phyloP scores from a whole-genome alignment of 2,888 invertebrate species.

The Erebia ligea region DNA sequence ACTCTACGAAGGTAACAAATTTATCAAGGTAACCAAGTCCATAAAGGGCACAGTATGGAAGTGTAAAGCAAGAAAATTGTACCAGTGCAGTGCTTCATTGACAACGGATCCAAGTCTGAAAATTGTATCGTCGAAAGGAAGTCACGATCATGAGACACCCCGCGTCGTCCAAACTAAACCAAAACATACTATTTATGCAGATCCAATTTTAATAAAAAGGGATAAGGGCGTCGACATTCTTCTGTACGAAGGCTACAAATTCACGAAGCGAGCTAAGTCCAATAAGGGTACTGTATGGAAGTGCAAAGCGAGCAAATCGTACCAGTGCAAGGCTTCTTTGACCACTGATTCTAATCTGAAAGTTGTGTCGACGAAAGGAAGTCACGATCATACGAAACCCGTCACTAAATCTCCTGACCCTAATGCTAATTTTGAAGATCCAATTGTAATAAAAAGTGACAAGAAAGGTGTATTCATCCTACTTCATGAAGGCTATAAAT shows the following conservation, averaged over 20 bases:
- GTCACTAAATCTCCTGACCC: conserved; percentile 22
- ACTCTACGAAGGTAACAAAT: conserved; percentile 61
- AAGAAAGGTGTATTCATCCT: conserved; percentile 55
- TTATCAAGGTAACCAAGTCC: conserved; percentile 61
- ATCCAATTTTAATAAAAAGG: neutral
- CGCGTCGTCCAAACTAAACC: conserved; percentile 52
- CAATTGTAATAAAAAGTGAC: conserved; percentile 4
- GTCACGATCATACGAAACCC: conserved; percentile 59
- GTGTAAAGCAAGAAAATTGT: conserved; percentile 62
- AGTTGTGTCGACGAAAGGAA: conserved; percentile 56
- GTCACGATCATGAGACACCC: conserved; percentile 59
- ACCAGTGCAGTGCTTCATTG: conserved; percentile 61
- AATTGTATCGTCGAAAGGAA: conserved; percentile 56
- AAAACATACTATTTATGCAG: conserved; percentile 71
- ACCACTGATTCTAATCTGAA: conserved; percentile 67
- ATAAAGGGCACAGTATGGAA: conserved; percentile 75
- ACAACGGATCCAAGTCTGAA: conserved; percentile 67
- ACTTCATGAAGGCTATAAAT: conserved; percentile 61
- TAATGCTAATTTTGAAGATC: conserved; percentile 13
- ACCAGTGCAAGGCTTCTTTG: conserved; percentile 61
- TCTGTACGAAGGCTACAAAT: conserved; percentile 61
- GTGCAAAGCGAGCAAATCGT: conserved; percentile 62
- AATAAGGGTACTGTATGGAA: conserved; percentile 74
- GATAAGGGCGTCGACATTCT: conserved; percentile 55
- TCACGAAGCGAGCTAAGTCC: conserved; percentile 61